phyloP scores from a whole-genome alignment of 2,888 invertebrate species.

The Ganaspis brasiliensis region DNA sequence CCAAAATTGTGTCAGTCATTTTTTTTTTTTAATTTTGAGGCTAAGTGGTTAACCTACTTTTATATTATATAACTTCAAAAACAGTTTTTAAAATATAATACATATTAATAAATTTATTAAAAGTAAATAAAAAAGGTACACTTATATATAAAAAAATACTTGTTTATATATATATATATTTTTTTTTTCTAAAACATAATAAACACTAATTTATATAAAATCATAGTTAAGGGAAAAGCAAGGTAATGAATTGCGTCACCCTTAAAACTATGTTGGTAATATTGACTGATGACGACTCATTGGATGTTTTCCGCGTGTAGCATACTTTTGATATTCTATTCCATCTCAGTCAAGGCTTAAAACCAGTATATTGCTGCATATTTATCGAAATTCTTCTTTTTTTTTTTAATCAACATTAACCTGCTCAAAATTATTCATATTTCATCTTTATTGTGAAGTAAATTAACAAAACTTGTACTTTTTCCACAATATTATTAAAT shows the following conservation, averaged over 20 bases:
- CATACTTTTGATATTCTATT: slow-evolving; percentile 24
- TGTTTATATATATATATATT: not conserved
- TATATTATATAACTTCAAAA: no score
- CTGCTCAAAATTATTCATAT: slow-evolving; percentile 25
- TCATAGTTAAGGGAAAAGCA: not conserved
- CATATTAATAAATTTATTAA: no score
- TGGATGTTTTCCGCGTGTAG: slow-evolving; percentile 40
- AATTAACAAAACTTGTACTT: not conserved
- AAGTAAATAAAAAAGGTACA: no score
- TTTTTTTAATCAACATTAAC: not conserved
- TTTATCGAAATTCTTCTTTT: slow-evolving; percentile 31
- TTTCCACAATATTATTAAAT: not conserved
- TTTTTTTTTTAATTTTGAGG: no score
- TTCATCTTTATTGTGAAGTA: not conserved
- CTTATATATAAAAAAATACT: no score
- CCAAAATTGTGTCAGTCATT: no score
- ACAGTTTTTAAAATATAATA: no score
- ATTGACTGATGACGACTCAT: slow-evolving; percentile 24
- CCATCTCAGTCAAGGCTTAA: slow-evolving; percentile 24
- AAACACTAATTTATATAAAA: not conserved
- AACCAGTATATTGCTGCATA: slow-evolving; percentile 34
- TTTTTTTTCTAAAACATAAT: not conserved
- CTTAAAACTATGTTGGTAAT: slow-evolving; percentile 8
- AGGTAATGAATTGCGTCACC: slow-evolving; percentile 28
- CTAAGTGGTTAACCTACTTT: no score